Evolutionary conservation across 2,888 invertebrate genomes (phyloP), one percentile per base, ranked within the genome.

Genomic region (Polydrusus pterygomalis): DNA sequence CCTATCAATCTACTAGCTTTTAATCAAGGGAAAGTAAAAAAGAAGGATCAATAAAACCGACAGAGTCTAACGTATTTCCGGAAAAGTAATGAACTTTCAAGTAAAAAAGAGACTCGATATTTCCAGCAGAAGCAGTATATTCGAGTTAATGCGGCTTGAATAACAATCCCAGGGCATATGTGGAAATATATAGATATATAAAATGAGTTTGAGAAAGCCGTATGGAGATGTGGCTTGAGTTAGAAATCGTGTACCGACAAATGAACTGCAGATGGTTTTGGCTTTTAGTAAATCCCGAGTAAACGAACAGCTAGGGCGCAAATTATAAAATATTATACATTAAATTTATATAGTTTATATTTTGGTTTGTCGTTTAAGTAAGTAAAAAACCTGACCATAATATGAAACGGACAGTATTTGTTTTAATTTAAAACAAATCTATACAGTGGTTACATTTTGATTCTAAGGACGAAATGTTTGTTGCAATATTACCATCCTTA

Each of bases 31-130:
- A 74, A 74, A 65, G 74, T 74, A 74, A 74, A 74, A 25, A 73
- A 74, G 30, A 15, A 30, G 68, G 74, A 68, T 74, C 74, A 74
- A 74, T 74, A 74, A 60, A 62, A 68, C 68, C 67, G 74, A 62
- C 74, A 74, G 60, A 74, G 68, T 68, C 74, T 62, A 74, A 74
- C 74, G 74, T 74, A 74, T 74, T 74, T 74, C 74, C 74, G 74
- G 68, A 74, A 68, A 74, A 74, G 74, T 74, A 74, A 74, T 74
- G 74, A 74, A 74, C 74, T 68, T 62, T 74, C 60, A 73, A 67
- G 73, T 74, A 68, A 74, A 74, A 74, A 68, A 74, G 67, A 38
- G 68, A 74, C 62, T 74, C 51, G 60, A 68, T 74, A 74, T 74
- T 68, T 67, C 62, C 73, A 60, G 38, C 58, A 62, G 49, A 68